Conservation (phyloP, 2,113 vertebrate genomes). For the Ondatra zibethicus region DNA sequence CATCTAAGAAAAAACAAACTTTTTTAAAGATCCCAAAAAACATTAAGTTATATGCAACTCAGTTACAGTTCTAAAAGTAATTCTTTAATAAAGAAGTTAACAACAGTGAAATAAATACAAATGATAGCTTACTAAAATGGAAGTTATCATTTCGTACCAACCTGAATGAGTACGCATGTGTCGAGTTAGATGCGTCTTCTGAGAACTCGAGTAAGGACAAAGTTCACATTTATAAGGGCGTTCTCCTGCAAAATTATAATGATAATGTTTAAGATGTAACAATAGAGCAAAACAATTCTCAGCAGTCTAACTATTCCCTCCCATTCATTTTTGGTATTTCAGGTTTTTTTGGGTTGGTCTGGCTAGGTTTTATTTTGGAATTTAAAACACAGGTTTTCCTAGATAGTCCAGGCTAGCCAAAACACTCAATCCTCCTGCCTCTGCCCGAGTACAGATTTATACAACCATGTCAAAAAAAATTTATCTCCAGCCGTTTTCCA, state of each 20-base stretch:
- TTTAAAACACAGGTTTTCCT: background rate
- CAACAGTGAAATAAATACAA: conserved; percentile 14
- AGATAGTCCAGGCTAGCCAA: background rate
- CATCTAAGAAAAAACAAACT: background rate
- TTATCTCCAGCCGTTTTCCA: background rate
- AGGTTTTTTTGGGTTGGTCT: too few relatives aligned
- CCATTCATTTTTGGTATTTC: background rate
- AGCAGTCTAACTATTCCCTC: conserved; percentile 8
- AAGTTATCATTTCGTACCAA: conserved; percentile 82
- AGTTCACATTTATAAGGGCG: conserved; percentile 96
- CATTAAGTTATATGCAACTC: background rate
- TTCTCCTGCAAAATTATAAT: conserved; percentile 90
- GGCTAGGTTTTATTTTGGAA: background rate
- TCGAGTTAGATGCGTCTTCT: conserved; percentile 98
- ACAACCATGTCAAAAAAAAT: background rate
- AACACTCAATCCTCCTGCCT: background rate
- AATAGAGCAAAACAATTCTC: conserved; percentile 33
- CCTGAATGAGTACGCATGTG: conserved; percentile 99
- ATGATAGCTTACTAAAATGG: background rate
- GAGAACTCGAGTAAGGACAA: conserved; percentile 98
- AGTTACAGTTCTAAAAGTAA: background rate
- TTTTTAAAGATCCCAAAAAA: background rate
- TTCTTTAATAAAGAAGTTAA: background rate
- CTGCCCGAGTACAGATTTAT: background rate
- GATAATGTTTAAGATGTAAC: conserved; percentile 4